phyloP scores from a whole-genome alignment of 2,888 invertebrate species.

The Lordiphosa fenestrarum region DNA sequence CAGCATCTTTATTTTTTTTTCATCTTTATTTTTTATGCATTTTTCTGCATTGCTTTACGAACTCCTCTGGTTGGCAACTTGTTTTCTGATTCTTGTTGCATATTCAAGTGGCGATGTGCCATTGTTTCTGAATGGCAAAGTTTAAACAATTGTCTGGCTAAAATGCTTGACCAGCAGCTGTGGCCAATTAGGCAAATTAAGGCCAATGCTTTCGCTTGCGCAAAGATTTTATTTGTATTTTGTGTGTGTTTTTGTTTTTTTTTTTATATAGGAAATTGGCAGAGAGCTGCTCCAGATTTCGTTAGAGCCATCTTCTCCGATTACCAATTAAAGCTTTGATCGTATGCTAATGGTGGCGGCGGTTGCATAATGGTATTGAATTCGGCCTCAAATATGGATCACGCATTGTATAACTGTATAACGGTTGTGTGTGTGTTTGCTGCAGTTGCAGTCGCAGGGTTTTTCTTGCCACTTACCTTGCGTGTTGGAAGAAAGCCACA shows the following conservation, averaged over 20 bases:
- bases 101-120: slow-evolving; percentile 23
- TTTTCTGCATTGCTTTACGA: not conserved
- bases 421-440: not conserved
- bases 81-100: slow-evolving; percentile 31
- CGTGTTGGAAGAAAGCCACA: no score
- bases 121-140: slow-evolving; percentile 60
- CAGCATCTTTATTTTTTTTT: not conserved
- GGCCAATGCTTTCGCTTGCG: slow-evolving; percentile 46
- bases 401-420: slow-evolving; percentile 48
- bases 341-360: slow-evolving; percentile 52
- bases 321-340: slow-evolving; percentile 50
- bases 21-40: not conserved
- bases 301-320: slow-evolving; percentile 23
- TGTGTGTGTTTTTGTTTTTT: no score
- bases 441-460: slow-evolving; percentile 17
- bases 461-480: slow-evolving; percentile 33
- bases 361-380: slow-evolving; percentile 6
- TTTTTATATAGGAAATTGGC: no score
- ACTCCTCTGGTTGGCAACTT: slow-evolving; percentile 11
- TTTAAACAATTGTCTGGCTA: slow-evolving; percentile 36
- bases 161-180: slow-evolving; percentile 23
- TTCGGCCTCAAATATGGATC: slow-evolving; percentile 49
- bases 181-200: slow-evolving; percentile 41
- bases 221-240: slow-evolving; percentile 4
- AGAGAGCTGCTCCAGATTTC: slow-evolving; percentile 37